Conservation (phyloP, 1,140 invertebrate species). For the Portunus trituberculatus region DNA sequence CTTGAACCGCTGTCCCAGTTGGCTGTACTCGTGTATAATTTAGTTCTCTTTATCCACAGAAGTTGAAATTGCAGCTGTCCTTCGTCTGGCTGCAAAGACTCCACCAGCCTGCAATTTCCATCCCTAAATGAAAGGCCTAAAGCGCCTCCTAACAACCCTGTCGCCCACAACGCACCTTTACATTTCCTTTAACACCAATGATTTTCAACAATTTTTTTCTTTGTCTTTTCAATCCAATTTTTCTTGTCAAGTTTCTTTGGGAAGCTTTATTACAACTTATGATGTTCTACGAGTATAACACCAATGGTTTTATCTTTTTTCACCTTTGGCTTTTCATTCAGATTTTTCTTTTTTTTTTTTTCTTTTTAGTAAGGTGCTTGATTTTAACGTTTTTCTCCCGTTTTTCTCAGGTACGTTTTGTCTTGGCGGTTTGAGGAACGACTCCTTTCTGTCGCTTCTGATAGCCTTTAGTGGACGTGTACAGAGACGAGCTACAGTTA, state of each 20-base stretch:
- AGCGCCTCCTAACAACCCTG: background rate
- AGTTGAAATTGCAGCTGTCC: background rate
- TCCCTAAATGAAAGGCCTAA: conserved; percentile 22
- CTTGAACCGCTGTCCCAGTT: background rate
- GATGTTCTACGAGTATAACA: too few relatives aligned
- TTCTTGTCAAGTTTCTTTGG: background rate
- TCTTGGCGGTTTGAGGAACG: background rate
- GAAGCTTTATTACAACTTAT: background rate
- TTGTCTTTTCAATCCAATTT: background rate
- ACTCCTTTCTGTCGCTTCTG: background rate
- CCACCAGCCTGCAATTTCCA: conserved; percentile 1
- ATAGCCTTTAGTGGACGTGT: background rate
- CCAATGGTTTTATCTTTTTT: too few relatives aligned
- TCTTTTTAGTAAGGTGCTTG: background rate
- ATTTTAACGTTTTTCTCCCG: background rate
- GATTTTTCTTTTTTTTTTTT: too few relatives aligned
- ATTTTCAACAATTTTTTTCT: conserved; percentile 13
- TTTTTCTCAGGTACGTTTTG: background rate
- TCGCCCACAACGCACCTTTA: background rate
- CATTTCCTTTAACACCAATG: background rate
- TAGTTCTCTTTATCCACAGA: conserved; percentile 3
- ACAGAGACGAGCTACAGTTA: too few relatives aligned
- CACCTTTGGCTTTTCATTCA: too few relatives aligned
- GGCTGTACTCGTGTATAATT: background rate
- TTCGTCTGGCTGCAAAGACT: background rate